Evolutionary conservation across 1,140 invertebrate genomes (phyloP).

Genomic region (Scaptodrosophila lebanonensis): DNA sequence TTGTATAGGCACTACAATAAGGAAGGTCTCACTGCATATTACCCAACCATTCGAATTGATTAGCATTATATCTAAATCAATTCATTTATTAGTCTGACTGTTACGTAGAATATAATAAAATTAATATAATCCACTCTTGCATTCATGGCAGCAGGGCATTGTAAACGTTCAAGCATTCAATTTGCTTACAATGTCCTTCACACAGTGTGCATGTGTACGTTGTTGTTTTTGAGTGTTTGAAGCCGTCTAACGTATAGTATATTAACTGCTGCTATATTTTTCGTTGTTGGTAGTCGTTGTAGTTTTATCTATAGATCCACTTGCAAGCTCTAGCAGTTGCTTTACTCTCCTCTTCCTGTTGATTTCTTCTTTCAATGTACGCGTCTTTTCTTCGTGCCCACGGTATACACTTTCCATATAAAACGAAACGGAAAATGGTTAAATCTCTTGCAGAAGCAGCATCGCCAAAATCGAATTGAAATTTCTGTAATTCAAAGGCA

Average conservation of each 20-base stretch:
- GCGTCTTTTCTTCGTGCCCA: neutral
- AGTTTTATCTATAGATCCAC: slow-evolving; percentile 51
- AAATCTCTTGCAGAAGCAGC: slow-evolving; percentile 51
- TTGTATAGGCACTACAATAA: too few species aligned
- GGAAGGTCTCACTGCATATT: too few species aligned
- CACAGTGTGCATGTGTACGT: slow-evolving; percentile 35
- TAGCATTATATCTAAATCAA: too few species aligned
- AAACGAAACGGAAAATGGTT: slow-evolving; percentile 34
- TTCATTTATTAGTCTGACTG: too few species aligned
- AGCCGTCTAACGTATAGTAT: too few species aligned
- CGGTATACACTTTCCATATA: slow-evolving; percentile 28
- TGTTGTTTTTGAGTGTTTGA: slow-evolving; percentile 3
- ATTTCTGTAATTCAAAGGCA: slow-evolving; percentile 69
- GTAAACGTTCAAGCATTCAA: slow-evolving; percentile 48
- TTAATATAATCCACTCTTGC: too few species aligned
- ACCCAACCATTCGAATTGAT: too few species aligned
- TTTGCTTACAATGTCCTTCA: slow-evolving; percentile 64
- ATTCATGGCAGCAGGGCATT: slow-evolving; percentile 4
- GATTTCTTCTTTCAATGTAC: slow-evolving; percentile 17
- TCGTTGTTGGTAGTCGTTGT: slow-evolving; percentile 27
- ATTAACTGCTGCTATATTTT: slow-evolving; percentile 42
- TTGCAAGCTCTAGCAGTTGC: slow-evolving; percentile 56
- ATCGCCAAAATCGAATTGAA: slow-evolving; percentile 70
- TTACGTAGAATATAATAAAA: too few species aligned
- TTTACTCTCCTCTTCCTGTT: slow-evolving; percentile 20